These are phyloP conservation scores for Tragelaphus buxtoni DNA, from an alignment of 2,113 vertebrate genomes.

Conservation along the genomic window DNA sequence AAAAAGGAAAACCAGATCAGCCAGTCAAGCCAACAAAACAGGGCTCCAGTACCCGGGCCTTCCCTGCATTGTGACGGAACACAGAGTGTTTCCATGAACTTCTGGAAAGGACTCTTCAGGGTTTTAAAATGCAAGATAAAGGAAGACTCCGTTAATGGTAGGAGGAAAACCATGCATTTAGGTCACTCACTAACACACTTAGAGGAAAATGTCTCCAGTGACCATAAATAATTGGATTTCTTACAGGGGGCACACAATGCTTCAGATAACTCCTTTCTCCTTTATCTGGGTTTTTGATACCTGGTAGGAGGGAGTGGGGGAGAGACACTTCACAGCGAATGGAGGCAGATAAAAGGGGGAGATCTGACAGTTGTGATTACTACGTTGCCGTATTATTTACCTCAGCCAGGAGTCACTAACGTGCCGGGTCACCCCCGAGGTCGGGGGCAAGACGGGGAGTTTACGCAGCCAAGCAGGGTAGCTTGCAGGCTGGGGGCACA, in stretches of 20 bases:
- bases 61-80: not conserved
- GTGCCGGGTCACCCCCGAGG: not conserved
- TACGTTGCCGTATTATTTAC: not conserved
- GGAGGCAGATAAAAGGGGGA: conserved; percentile 44
- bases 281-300: conserved; percentile 56
- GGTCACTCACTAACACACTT: conserved; percentile 49
- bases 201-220: conserved; percentile 47
- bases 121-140: not conserved
- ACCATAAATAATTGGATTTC: conserved; percentile 71
- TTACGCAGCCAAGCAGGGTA: not conserved
- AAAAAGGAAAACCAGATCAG: not conserved
- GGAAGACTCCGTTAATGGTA: not conserved
- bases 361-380: conserved; percentile 27
- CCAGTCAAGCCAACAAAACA: not conserved
- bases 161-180: conserved; percentile 41
- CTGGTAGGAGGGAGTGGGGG: conserved; percentile 10
- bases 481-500: not conserved
- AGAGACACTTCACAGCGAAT: not conserved
- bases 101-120: not conserved
- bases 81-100: not conserved
- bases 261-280: conserved; percentile 47
- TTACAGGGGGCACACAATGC: conserved; percentile 40
- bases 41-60: too few species aligned
- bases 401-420: conserved; percentile 43
- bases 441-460: conserved; percentile 21